Percentiles rank a stretch among this genome's conserved stretches.
These are phyloP conservation scores for Geothlypis trichas DNA, from an alignment of 2,113 vertebrate genomes.

Conservation along the genomic window DNA sequence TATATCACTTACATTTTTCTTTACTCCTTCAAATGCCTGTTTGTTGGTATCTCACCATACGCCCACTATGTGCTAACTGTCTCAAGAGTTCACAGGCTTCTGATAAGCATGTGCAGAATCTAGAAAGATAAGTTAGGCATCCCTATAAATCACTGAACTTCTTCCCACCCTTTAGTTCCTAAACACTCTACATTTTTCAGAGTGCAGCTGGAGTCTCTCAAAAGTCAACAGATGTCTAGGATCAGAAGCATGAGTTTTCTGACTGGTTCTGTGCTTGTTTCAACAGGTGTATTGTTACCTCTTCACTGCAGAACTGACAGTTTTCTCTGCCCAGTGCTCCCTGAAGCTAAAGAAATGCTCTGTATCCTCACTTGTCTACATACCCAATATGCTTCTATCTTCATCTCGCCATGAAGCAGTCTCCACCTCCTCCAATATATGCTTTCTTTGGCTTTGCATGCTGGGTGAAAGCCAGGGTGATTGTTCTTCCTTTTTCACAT, in stretches of 20 bases:
- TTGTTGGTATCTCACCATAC: conserved; percentile 55
- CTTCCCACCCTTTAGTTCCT: conserved; percentile 59
- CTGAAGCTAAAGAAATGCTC: neutral
- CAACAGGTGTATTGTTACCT: conserved; percentile 52
- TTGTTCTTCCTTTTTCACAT: neutral
- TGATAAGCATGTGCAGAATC: conserved; percentile 67
- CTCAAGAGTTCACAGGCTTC: conserved; percentile 67
- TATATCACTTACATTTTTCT: conserved; percentile 59
- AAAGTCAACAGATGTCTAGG: conserved; percentile 51
- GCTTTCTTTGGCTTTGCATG: neutral
- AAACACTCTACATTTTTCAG: conserved; percentile 61
- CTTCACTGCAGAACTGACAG: neutral
- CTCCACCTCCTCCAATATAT: neutral
- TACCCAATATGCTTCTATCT: neutral
- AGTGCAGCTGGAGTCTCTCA: conserved; percentile 59
- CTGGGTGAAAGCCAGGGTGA: neutral
- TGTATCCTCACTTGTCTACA: neutral
- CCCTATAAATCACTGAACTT: conserved; percentile 67
- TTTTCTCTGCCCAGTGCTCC: neutral
- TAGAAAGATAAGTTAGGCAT: conserved; percentile 70
- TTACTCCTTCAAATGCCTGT: conserved; percentile 55
- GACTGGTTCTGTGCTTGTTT: conserved; percentile 28
- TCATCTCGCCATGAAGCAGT: neutral
- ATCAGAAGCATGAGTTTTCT: neutral
- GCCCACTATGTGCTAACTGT: conserved; percentile 66